These are phyloP conservation scores for Sphaerodactylus townsendi DNA, from an alignment of 2,113 vertebrate genomes.

Conservation along the genomic window DNA sequence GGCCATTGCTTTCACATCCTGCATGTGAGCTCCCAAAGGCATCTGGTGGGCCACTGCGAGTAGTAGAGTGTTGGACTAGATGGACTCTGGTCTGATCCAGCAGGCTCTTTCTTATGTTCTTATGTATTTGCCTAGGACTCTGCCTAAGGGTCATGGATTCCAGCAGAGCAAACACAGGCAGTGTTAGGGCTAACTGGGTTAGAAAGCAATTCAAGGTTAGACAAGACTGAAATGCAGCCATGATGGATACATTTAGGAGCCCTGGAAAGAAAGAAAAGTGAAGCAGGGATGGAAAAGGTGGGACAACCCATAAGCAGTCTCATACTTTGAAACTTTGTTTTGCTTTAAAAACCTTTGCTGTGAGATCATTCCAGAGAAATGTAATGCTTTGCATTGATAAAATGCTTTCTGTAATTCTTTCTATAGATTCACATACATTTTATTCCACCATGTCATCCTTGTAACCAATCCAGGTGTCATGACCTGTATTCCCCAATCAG, in stretches of 20 bases:
- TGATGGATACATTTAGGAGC: neutral
- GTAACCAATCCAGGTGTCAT: neutral
- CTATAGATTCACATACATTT: neutral
- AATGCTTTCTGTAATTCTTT: neutral
- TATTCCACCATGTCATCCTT: neutral
- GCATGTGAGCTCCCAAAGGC: too few relatives aligned
- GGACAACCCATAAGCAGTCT: neutral
- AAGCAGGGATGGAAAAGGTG: neutral
- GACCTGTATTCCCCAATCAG: neutral
- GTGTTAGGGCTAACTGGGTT: neutral
- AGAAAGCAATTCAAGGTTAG: neutral
- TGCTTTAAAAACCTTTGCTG: neutral
- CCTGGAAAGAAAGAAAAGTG: neutral
- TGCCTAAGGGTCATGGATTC: neutral
- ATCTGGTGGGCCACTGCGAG: too few relatives aligned
- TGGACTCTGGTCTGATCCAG: too few relatives aligned
- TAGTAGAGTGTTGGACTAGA: too few relatives aligned
- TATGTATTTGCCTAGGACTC: too few relatives aligned
- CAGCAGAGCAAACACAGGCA: neutral
- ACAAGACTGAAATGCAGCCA: neutral
- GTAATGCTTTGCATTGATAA: neutral
- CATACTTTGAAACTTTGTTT: neutral
- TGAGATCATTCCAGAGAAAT: neutral
- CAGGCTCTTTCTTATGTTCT: too few relatives aligned
- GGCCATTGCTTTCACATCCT: too few relatives aligned